These are phyloP conservation scores for Acrobasis suavella DNA, from an alignment of 2,888 invertebrate species.

Conservation along the genomic window DNA sequence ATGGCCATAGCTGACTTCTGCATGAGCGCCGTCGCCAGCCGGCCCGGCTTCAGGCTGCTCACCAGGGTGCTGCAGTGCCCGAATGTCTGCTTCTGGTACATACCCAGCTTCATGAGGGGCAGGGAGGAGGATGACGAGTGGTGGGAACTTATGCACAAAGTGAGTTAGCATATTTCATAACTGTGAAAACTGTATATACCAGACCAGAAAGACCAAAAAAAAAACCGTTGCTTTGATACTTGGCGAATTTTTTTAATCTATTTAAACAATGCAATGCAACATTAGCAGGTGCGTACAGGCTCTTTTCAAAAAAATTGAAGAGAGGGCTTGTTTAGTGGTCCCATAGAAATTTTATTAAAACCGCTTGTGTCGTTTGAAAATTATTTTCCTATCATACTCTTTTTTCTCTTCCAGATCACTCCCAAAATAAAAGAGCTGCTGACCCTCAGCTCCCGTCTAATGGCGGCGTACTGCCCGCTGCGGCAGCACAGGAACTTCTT, in stretches of 20 bases:
- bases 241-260: no score
- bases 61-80: slow-evolving; percentile 84
- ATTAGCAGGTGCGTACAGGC: no score
- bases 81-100: slow-evolving; percentile 96
- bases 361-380: no score
- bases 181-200: no score
- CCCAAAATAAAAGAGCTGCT: slow-evolving; percentile 88
- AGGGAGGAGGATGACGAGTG: slow-evolving; percentile 65
- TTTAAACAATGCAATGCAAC: no score
- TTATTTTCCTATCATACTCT: not conserved
- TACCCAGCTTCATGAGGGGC: slow-evolving; percentile 81
- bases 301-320: no score
- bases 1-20: slow-evolving; percentile 85
- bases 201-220: no score
- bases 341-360: no score
- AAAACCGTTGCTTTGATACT: no score
- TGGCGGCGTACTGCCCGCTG: slow-evolving; percentile 90
- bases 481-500: slow-evolving; percentile 88
- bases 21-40: slow-evolving; percentile 66
- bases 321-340: no score
- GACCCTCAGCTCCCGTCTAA: slow-evolving; percentile 84
- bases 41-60: slow-evolving; percentile 85
- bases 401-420: slow-evolving; percentile 75
- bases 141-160: slow-evolving; percentile 81
- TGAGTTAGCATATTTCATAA: slow-evolving; percentile 36